Percentiles rank a stretch among this genome's conserved stretches.
phyloP scores from a whole-genome alignment of 2,113 vertebrate genomes.

The Pavo muticus region DNA sequence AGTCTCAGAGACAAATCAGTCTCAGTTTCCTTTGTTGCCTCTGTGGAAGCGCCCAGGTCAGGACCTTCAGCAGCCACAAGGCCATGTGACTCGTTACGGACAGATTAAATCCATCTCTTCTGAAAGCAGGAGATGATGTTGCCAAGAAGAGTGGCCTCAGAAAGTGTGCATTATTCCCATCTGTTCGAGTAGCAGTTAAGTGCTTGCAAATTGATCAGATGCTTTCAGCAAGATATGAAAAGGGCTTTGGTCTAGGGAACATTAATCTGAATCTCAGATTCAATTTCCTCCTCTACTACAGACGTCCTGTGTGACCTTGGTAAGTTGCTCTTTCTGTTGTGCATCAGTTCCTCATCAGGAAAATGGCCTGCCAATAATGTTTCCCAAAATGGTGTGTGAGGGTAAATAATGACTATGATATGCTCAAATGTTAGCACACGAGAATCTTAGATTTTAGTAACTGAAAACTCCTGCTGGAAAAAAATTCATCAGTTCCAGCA shows the following conservation, averaged over 20 bases:
- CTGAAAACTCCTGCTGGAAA: background rate
- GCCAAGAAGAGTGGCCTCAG: background rate
- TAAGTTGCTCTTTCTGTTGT: background rate
- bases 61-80: background rate
- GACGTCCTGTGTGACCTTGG: background rate
- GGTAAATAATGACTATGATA: background rate
- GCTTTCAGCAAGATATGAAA: slow-evolving; percentile 22
- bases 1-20: background rate
- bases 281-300: slow-evolving; percentile 13
- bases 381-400: background rate
- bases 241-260: background rate
- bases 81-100: background rate
- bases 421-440: background rate
- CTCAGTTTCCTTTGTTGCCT: slow-evolving; percentile 12
- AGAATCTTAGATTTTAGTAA: background rate
- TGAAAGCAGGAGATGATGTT: background rate
- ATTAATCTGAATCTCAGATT: slow-evolving; percentile 11
- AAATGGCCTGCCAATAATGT: background rate
- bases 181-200: background rate
- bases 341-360: background rate
- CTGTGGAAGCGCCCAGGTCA: background rate
- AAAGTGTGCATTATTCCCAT: background rate
- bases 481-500: background rate
- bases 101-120: background rate
- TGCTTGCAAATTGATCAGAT: slow-evolving; percentile 44